phyloP scores from a whole-genome alignment of 2,113 vertebrate genomes.

The Phalacrocorax aristotelis region DNA sequence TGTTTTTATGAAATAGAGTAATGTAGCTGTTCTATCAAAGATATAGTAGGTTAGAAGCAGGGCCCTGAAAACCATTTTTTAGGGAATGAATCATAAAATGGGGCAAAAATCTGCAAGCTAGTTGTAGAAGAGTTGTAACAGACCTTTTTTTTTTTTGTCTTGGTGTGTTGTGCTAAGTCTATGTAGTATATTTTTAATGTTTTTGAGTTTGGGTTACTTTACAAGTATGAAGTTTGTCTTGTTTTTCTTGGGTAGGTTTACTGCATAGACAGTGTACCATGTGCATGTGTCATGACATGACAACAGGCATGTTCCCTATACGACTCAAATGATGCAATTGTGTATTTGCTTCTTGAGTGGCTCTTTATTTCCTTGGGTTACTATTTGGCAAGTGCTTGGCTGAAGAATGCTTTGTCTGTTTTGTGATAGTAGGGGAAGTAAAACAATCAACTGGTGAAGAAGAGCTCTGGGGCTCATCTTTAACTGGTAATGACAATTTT shows the following conservation, averaged over 20 bases:
- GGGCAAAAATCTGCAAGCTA: neutral
- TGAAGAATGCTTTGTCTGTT: neutral
- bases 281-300: no score
- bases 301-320: neutral
- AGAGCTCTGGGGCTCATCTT: neutral
- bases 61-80: neutral
- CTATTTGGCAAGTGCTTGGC: neutral
- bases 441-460: neutral
- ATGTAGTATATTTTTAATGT: neutral
- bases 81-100: neutral
- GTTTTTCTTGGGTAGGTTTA: neutral
- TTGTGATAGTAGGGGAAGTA: neutral
- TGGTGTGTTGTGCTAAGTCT: neutral
- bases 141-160: neutral
- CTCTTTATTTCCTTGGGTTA: neutral
- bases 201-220: neutral
- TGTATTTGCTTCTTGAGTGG: neutral
- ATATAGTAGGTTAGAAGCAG: rapidly evolving
- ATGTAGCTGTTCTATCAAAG: neutral
- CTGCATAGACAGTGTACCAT: no score
- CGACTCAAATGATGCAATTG: neutral
- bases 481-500: neutral
- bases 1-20: neutral
- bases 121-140: neutral
- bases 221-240: neutral